A percentile compares a stretch with the other conserved stretches of the same genome.
These are phyloP conservation scores for Apis laboriosa DNA, from an alignment of 1,140 invertebrate genomes.

Conservation along the genomic window DNA sequence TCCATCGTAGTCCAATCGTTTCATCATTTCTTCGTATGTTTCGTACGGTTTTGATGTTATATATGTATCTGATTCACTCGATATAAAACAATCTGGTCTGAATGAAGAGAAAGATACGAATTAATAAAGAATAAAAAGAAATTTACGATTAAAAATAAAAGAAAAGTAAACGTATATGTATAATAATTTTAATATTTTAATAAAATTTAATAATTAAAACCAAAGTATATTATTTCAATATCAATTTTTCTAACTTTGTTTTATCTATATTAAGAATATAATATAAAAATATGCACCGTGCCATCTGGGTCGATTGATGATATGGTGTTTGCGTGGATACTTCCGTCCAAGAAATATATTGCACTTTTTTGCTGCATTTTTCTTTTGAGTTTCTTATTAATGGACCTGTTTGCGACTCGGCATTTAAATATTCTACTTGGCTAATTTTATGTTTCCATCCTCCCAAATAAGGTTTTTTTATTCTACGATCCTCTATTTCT, in stretches of 20 bases:
- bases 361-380: constrained; percentile 82
- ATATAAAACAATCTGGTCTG: constrained; percentile 82
- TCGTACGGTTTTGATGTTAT: constrained; percentile 81
- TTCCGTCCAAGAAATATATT: constrained; percentile 82
- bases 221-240: too few species aligned
- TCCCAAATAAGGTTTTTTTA: constrained; percentile 84
- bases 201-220: neutral
- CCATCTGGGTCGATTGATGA: constrained; percentile 74
- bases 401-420: constrained; percentile 85
- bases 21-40: constrained; percentile 81
- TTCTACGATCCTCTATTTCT: constrained; percentile 81
- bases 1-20: constrained; percentile 79
- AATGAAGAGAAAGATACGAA: neutral
- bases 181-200: neutral
- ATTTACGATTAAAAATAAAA: neutral
- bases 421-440: constrained; percentile 83
- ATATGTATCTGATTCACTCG: constrained; percentile 82
- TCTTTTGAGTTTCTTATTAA: constrained; percentile 76
- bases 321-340: constrained; percentile 71
- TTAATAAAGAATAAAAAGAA: neutral
- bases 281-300: constrained; percentile 66
- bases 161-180: too few species aligned
- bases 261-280: constrained; percentile 26
- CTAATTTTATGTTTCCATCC: constrained; percentile 83
- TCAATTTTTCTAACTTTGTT: neutral